Evolutionary conservation across 2,113 vertebrate genomes (phyloP).

Genomic region (Perca schrenkii): DNA sequence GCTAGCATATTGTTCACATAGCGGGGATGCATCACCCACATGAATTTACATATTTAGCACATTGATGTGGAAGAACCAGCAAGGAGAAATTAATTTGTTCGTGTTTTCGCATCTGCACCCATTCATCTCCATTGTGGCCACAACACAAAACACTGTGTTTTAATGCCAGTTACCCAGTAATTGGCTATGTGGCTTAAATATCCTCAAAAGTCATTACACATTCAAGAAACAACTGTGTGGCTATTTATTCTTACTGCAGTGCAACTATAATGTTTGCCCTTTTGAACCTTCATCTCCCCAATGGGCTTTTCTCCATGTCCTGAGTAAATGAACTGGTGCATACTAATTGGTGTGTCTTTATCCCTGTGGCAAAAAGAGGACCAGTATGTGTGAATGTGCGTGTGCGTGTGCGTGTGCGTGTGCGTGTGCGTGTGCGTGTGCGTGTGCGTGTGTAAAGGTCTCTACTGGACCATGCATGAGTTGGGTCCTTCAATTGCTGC

Average conservation of each 20-base stretch:
- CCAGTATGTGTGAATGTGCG: background rate
- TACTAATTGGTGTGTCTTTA: constrained; percentile 62
- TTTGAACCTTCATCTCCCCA: constrained; percentile 47
- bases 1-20: background rate
- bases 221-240: constrained; percentile 15
- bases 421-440: constrained; percentile 13
- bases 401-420: background rate
- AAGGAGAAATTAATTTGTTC: background rate
- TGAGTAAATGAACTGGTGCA: constrained; percentile 70
- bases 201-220: constrained; percentile 26
- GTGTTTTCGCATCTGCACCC: background rate
- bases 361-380: constrained; percentile 57
- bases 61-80: background rate
- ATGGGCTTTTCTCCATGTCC: constrained; percentile 40
- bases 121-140: background rate
- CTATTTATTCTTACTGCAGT: constrained; percentile 47
- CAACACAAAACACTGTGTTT: background rate
- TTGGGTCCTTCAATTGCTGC: constrained; percentile 17
- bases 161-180: constrained; percentile 28
- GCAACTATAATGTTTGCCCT: constrained; percentile 10
- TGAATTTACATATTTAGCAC: constrained; percentile 37
- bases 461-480: constrained; percentile 39
- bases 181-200: constrained; percentile 34
- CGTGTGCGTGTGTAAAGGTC: constrained; percentile 35
- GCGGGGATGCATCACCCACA: background rate